Base-by-base conservation (phyloP, 1,140 invertebrate species). In the Sitobion miscanthi region DNA sequence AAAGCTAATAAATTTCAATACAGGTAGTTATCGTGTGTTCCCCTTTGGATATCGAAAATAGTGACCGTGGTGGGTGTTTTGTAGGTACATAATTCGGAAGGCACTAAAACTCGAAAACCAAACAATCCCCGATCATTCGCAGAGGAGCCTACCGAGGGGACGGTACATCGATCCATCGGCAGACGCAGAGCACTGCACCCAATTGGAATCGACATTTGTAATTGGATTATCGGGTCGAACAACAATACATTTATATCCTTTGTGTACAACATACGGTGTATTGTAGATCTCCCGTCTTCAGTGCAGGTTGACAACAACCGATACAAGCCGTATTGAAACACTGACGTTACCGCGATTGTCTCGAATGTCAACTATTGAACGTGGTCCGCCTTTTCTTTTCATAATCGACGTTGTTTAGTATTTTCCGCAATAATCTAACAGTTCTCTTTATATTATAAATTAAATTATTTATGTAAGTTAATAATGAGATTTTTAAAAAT, bases 1-100 rank as follows among this genome's bases (percentile, higher is more conserved):
- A 77, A 23, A 45, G 25, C 90, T 38, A 91, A 91, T 91, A 91
- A 91, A 91, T 91, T 91, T 91, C 62, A 91, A 91, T 77, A 49
- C 21, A 23, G 30, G 17, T 91, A n/a, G 45, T 91, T 25, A 91
- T 45, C 69, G 17, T 90, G 11, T 77, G 57, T 9, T 77, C 2
- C 69, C 57, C 38, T 82, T 14, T 2, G 42, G 30, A 35, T 47
- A 91, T 47, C 69, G 90, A 21, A 23, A 77, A 91, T 47, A 77
- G 8, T 45, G 20, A 83, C 6, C 2, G 0, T 8, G 11, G 23
- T 30, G 11, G 14, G 14, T 77, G 30, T 62, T 52, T 45, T 47
- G 20, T 45, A n/a, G 42, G 42, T 91, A 42, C 42, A 42, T 42
- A 47, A 42, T 91, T 77, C 62, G 25, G 25, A 77, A 77, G 6